Evolutionary conservation across 2,113 vertebrate genomes (phyloP).

Genomic region (Odobenus rosmarus): DNA sequence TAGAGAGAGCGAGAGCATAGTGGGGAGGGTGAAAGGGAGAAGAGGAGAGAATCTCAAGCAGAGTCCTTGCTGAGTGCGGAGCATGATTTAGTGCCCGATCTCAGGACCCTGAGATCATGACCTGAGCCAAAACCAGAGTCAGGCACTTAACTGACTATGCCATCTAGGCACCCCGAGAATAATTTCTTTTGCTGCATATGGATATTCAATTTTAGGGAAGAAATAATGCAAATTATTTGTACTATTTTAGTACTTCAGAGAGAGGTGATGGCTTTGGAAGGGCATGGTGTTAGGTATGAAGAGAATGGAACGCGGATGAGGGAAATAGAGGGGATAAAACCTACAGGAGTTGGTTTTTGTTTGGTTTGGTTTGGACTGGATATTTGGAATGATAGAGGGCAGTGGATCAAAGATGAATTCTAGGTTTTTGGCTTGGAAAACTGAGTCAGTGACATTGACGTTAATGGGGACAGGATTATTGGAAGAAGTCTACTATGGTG

Average conservation of each 20-base stretch:
- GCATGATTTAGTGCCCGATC: no score
- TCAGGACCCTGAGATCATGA: no score
- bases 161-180: neutral
- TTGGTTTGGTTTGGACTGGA: neutral
- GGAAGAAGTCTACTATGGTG: neutral
- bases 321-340: neutral
- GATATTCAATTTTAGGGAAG: neutral
- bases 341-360: neutral
- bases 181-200: neutral
- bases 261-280: neutral
- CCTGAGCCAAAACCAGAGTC: no score
- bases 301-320: neutral
- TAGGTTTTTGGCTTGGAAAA: neutral
- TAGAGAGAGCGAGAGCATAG: no score
- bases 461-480: neutral
- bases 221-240: neutral
- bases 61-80: no score
- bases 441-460: neutral
- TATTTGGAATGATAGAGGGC: neutral
- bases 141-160: no score
- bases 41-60: no score
- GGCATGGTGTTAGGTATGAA: neutral
- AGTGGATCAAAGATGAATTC: neutral
- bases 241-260: neutral
- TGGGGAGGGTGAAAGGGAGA: no score